Conservation (phyloP, 2,113 vertebrate genomes). For the Madoqua kirkii region DNA sequence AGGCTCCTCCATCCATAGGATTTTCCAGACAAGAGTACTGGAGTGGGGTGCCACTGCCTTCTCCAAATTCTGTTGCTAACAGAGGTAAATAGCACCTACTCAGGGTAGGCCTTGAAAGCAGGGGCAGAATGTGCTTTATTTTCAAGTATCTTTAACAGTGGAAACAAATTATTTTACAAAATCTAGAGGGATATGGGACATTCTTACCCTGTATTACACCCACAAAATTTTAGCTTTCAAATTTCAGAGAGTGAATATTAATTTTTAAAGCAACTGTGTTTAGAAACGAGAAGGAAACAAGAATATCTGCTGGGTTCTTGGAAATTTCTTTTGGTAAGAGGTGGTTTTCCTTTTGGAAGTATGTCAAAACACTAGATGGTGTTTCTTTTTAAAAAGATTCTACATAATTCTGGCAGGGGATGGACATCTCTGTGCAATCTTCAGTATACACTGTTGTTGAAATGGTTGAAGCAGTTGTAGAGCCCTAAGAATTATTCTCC, state of each 20-base stretch:
- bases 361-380: not conserved
- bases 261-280: not conserved
- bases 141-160: not conserved
- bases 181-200: fast-evolving
- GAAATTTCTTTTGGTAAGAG: not conserved
- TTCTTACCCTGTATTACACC: not conserved
- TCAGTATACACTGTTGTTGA: not conserved
- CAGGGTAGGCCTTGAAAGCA: not conserved
- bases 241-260: not conserved
- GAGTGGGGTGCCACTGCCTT: not conserved
- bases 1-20: not conserved
- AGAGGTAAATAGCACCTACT: not conserved
- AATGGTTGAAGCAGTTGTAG: not conserved
- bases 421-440: not conserved
- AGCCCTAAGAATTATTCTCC: not conserved
- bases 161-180: not conserved
- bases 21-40: not conserved
- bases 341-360: not conserved
- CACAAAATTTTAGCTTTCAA: not conserved
- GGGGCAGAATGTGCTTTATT: not conserved
- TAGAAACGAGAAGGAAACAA: not conserved
- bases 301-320: not conserved
- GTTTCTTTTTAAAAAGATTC: not conserved
- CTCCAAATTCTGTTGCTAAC: not conserved
- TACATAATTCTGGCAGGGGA: not conserved